phyloP scores from a whole-genome alignment of 2,797 vertebrate species.

The Poeciliopsis infans region DNA sequence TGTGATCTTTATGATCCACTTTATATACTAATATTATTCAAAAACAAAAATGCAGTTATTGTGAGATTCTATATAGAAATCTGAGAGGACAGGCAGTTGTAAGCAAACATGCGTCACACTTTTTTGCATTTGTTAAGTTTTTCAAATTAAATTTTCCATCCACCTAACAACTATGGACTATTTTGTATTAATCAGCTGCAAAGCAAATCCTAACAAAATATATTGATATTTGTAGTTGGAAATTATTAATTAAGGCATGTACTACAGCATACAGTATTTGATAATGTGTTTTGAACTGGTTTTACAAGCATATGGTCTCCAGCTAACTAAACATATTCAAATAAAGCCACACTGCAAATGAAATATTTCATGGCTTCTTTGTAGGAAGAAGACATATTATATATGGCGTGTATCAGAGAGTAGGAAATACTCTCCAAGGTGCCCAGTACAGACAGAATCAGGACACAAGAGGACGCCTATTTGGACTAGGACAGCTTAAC shows the following conservation, averaged over 20 bases:
- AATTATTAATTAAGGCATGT: not conserved
- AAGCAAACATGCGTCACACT: not conserved
- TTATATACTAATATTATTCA: not conserved
- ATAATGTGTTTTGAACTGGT: not conserved
- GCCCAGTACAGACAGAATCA: conserved; percentile 69
- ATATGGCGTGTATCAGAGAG: conserved; percentile 35
- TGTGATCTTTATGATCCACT: not conserved
- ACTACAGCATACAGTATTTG: not conserved
- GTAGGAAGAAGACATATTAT: conserved; percentile 26
- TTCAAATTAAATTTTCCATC: not conserved
- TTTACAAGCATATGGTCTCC: not conserved
- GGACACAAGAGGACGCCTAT: conserved; percentile 66
- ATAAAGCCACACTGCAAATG: not conserved
- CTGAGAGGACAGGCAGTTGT: not conserved
- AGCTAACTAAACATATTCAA: not conserved
- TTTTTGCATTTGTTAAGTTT: not conserved
- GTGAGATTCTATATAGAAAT: not conserved
- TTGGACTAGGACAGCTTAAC: conserved; percentile 49
- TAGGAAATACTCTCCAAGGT: conserved; percentile 60
- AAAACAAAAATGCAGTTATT: not conserved
- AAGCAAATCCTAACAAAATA: not conserved
- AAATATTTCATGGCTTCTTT: conserved; percentile 15
- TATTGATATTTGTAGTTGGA: not conserved
- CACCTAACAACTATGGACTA: not conserved
- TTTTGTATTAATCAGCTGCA: not conserved